Evolutionary conservation across 2,888 invertebrate genomes (phyloP).

Genomic region (Sphinx pinastri): DNA sequence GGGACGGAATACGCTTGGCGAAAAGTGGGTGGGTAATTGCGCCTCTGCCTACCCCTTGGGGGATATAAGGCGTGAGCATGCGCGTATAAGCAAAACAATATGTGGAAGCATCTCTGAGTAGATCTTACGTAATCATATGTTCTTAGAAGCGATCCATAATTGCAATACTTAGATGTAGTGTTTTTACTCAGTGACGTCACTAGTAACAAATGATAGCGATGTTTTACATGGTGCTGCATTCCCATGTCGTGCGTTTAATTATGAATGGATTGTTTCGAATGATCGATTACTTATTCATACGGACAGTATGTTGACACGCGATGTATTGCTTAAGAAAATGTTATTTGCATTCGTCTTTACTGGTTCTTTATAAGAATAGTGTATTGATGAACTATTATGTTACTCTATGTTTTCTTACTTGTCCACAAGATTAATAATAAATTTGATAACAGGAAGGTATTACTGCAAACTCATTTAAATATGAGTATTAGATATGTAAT

Average conservation of each 20-base stretch:
- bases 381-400: background rate
- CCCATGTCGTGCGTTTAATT: conserved; percentile 49
- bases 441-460: too few species aligned
- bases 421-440: too few species aligned
- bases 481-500: too few species aligned
- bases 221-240: conserved; percentile 43
- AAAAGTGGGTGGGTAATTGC: too few species aligned
- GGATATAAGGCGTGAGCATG: too few species aligned
- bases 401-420: background rate
- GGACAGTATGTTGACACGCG: conserved; percentile 33
- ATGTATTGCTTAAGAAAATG: conserved; percentile 18
- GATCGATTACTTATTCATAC: conserved; percentile 41
- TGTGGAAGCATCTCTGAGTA: conserved; percentile 50
- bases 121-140: conserved; percentile 72
- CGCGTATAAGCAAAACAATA: too few species aligned
- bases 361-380: background rate
- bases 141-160: conserved; percentile 71
- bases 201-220: conserved; percentile 42
- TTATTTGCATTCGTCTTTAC: background rate
- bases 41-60: too few species aligned
- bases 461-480: too few species aligned
- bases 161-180: conserved; percentile 57
- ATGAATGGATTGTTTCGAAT: conserved; percentile 35
- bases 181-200: conserved; percentile 71
- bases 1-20: too few species aligned